Base-by-base conservation (phyloP, 2,797 vertebrate genomes). In the Pseudomugil tenellus region DNA sequence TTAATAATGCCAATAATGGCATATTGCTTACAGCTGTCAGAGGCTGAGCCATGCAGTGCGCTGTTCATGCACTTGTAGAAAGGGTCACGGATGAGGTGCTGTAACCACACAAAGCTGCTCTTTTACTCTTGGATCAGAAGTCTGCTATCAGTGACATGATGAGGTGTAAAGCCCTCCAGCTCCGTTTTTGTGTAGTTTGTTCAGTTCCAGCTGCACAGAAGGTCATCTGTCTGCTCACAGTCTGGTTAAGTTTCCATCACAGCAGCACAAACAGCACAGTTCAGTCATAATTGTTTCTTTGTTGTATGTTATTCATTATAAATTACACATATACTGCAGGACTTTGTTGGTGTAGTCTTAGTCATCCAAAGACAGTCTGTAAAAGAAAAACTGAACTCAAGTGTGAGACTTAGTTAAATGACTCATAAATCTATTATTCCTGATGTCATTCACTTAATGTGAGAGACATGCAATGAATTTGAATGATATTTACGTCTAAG, bases 1-100 rank as follows among this genome's bases (percentile, higher is more conserved):
- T 87, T 92, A 92, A 92, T 94, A 84, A 91, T 74, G 77, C 74
- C 58, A 91, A 83, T 87, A 75, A 89, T 90, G 74, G 83, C 62
- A 64, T 80, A 89, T 90, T 84, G 81, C 84, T 89, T 79, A 77
- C 85, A 90, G 87, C 85, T 91, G 89, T 62, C 83, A 75, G 78
- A 70, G 76, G 80, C 70, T 77, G 56, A 68, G 67, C 58, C 31
- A 48, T 35, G 58, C 23, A 73, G 57, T 65, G 56, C 51, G 65
- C 70, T 71, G 63, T 76, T 83, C 58, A 29, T 62, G 58, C 67
- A 35, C 64, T 77, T 69, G 39, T 55, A 60, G 51, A 67, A 65
- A 72, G 73, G 75, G 79, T 85, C 77, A 77, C 5, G 26, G 63
- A 56, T 72, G 70, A 85, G 75, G 61, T 54, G 66, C 78, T 84